Evolutionary conservation across 2,113 vertebrate genomes (phyloP).

Genomic region (Sphaerodactylus townsendi): DNA sequence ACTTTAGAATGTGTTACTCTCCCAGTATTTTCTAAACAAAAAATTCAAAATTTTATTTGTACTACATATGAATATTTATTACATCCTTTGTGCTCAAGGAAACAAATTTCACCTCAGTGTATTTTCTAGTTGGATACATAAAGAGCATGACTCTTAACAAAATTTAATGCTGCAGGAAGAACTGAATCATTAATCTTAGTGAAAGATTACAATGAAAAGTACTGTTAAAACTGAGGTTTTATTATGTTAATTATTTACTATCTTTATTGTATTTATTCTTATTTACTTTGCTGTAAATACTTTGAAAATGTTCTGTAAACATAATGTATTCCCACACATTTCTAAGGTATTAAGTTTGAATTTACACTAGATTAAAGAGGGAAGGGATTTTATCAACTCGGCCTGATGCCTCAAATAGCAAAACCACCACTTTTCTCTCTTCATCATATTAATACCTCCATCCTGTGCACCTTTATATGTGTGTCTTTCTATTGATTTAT

Average conservation of each 20-base stretch:
- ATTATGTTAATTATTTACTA: slow-evolving; percentile 10
- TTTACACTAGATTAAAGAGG: background rate
- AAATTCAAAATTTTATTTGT: background rate
- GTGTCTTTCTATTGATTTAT: background rate
- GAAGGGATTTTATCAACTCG: background rate
- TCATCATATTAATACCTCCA: background rate
- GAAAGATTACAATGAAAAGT: background rate
- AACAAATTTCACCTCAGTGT: background rate
- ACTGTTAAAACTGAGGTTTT: background rate
- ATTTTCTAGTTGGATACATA: background rate
- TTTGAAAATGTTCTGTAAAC: background rate
- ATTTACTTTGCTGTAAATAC: background rate
- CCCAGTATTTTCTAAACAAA: background rate
- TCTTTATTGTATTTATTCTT: too few relatives aligned
- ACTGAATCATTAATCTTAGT: slow-evolving; percentile 24
- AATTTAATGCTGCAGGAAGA: background rate
- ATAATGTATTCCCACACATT: background rate
- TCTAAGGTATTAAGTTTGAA: background rate
- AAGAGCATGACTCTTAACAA: background rate
- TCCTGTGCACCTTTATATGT: background rate
- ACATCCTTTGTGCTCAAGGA: background rate
- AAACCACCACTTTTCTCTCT: background rate
- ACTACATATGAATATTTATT: background rate
- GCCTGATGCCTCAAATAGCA: background rate
- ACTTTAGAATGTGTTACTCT: background rate